Base-by-base conservation (phyloP, 1,140 invertebrate genomes). In the Trialeurodes vaporariorum region DNA sequence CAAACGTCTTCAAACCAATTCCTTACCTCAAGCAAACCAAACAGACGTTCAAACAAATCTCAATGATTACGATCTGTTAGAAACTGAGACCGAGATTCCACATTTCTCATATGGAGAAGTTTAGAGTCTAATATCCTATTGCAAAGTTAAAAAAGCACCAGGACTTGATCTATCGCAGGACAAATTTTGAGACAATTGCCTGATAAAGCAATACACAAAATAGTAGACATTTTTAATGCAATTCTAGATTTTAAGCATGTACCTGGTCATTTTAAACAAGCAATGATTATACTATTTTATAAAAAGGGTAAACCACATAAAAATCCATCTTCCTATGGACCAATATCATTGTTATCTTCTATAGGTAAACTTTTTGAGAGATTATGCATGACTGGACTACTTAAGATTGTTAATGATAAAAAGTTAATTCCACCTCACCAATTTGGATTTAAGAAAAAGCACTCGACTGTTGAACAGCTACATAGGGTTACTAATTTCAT, bases 221-320 rank as follows among this genome's bases (percentile, higher is more conserved):
- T 49, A 49, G 34, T 49, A 49, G 34, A 49, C 5, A 49, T 49
- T 9, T 49, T 49, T 49, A 49, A 49, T 49, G 34, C 34, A 5
- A 49, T 49, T 49, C 17, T 49, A 9, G 34, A 49, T 17, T 17
- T 49, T 9, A 5, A 49, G 17, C 17, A 49, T 49, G 34, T 49
- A 49, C 34, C 34, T 9, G 17, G 17, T 9, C 34, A 9, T 9
- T 49, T 49, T 17, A 75, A 77, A 71, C 59, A 71, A 17, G 72
- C 76, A 0, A 25, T 70, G 67, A 73, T 79, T 17, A 72, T 78
- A 11, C 70, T 76, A 13, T 73, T 77, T 1, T 73, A 72, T 1
- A 78, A 77, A 68, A 68, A 72, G 26, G 65, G 69, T 21, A 72
- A 70, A 61, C 65, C 70, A 63, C 65, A 67, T 1, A 59, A 70